These are phyloP conservation scores for Zosterops borbonicus DNA, from an alignment of 2,113 vertebrate genomes.

Conservation along the genomic window DNA sequence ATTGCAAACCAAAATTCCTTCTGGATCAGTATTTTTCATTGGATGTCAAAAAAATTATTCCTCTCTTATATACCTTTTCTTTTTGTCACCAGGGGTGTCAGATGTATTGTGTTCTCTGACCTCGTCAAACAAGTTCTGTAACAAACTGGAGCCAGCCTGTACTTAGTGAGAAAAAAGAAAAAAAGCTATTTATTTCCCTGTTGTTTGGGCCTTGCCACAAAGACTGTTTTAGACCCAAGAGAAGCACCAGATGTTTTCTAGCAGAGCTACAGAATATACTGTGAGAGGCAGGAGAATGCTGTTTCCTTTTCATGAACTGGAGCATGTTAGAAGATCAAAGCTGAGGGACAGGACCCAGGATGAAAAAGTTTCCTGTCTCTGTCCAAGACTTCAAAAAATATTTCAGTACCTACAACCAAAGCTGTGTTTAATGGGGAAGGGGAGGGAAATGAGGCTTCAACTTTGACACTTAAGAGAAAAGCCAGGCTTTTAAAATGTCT, in stretches of 20 bases:
- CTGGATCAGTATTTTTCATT: background rate
- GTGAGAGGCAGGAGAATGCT: background rate
- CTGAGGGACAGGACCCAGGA: background rate
- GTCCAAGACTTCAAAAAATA: background rate
- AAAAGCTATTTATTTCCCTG: background rate
- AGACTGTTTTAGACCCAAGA: background rate
- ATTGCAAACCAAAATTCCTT: background rate
- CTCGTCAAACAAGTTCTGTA: background rate
- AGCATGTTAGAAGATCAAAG: background rate
- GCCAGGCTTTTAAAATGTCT: background rate
- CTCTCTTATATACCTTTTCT: background rate
- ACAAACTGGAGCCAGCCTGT: background rate
- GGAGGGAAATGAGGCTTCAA: background rate
- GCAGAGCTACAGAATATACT: background rate
- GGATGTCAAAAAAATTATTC: background rate
- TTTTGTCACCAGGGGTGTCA: background rate
- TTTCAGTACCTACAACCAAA: background rate
- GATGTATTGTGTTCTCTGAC: background rate
- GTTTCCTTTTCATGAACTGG: background rate
- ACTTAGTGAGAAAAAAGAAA: background rate
- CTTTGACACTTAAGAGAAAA: background rate
- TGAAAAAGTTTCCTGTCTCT: background rate
- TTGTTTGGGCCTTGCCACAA: background rate
- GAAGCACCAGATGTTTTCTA: constrained; percentile 36
- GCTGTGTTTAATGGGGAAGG: background rate